Base-by-base conservation (phyloP, 2,888 invertebrate species). In the Stenurella melanura region DNA sequence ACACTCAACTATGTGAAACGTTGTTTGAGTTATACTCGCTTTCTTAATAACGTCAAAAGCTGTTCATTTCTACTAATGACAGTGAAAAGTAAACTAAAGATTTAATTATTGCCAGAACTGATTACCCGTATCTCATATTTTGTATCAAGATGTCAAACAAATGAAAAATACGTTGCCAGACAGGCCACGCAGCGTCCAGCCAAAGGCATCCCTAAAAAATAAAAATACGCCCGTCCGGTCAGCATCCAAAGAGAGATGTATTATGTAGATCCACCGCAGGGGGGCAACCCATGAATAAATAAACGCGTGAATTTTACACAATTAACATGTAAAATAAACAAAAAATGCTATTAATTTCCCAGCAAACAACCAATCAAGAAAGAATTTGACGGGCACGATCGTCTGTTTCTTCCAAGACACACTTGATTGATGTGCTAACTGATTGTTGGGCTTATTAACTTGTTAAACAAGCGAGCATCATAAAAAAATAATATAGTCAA, bases 271-370 rank as follows among this genome's bases (percentile, higher is more conserved):
- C 80, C 88, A 78, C 89, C 74, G 80, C 88, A 86, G 89, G 90
- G 86, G 88, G 87, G 82, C 88, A 87, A 87, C 84, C 89, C 89
- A 90, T 90, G 90, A 89, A 90, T 90, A 90, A 89, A 90, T 90
- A 90, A 89, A 88, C 87, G 89, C 89, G 90, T 90, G 90, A 90
- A 89, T 89, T 90, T 90, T 89, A 90, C 89, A 90, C 90, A 89
- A 90, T 90, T 90, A 90, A 90, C 89, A 89, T 88, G 88, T 88
- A 88, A 89, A 89, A 89, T 88, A 89, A 89, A 89, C 89, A 88
- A 89, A 89, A 86, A 87, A 88, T 85, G 85, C 88, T 87, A 89
- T 89, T 89, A 89, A 89, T 89, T 89, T 84, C 86, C 86, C 83
- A 83, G 85, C 86, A 85, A 88, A 88, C 88, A 89, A 89, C 89